Evolutionary conservation across 2,797 vertebrate species (phyloP).

Genomic region (Apogon talboti): DNA sequence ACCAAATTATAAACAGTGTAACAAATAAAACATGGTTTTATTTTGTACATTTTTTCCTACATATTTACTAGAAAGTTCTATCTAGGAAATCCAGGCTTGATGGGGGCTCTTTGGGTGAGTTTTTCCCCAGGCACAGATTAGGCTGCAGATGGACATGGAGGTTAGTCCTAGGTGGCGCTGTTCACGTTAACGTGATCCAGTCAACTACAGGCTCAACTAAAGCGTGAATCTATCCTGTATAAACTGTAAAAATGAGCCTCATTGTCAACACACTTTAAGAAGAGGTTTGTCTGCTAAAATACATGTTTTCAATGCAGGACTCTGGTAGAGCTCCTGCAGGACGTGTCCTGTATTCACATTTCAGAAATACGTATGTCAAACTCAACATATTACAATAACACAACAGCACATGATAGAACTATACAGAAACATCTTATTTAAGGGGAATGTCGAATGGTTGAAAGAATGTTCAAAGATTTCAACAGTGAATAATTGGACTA

Average conservation of each 20-base stretch:
- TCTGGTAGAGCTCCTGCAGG: constrained; percentile 30
- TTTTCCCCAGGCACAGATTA: constrained; percentile 71
- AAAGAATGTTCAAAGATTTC: constrained; percentile 45
- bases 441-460: constrained; percentile 50
- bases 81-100: constrained; percentile 70
- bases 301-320: constrained; percentile 34
- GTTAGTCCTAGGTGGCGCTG: constrained; percentile 54
- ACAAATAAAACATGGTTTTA: constrained; percentile 75
- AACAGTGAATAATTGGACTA: constrained; percentile 37
- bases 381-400: constrained; percentile 72
- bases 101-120: constrained; percentile 53
- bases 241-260: constrained; percentile 27
- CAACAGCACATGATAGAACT: constrained; percentile 77
- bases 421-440: constrained; percentile 53
- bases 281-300: constrained; percentile 40
- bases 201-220: constrained; percentile 36
- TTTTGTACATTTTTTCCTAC: constrained; percentile 78
- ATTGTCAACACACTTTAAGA: constrained; percentile 28
- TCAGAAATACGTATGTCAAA: constrained; percentile 74
- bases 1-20: constrained; percentile 70
- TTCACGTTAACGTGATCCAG: constrained; percentile 43
- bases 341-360: constrained; percentile 74
- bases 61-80: constrained; percentile 74
- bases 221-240: constrained; percentile 31
- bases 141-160: constrained; percentile 61